Percentiles rank a stretch among this genome's conserved stretches.
These are phyloP conservation scores for Eurytoma californica DNA, from an alignment of 2,888 invertebrate species.

Conservation along the genomic window DNA sequence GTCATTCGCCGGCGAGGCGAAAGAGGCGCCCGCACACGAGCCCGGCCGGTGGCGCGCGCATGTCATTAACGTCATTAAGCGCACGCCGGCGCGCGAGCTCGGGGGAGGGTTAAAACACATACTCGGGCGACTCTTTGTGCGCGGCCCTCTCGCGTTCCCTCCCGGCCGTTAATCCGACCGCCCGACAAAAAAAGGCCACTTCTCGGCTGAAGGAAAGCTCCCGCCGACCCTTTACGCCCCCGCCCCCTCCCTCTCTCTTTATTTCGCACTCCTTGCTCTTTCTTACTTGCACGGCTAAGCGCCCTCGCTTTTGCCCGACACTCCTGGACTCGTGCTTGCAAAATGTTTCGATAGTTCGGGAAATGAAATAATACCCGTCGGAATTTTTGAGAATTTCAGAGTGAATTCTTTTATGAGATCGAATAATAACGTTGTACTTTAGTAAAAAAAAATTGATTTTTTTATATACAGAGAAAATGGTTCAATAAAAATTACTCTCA, in stretches of 20 bases:
- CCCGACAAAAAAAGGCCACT: constrained; percentile 15
- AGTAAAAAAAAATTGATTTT: no score
- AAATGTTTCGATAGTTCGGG: no score
- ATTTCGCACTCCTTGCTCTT: background rate
- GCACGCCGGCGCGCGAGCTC: background rate
- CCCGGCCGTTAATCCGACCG: constrained; percentile 3
- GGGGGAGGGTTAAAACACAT: constrained; percentile 11
- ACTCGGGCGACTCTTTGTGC: constrained; percentile 33
- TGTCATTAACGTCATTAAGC: constrained; percentile 43
- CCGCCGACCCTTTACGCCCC: background rate
- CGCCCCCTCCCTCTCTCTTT: no score
- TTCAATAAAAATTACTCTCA: no score
- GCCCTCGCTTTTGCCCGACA: no score
- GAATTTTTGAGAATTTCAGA: no score
- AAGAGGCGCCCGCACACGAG: background rate
- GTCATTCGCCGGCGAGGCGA: constrained; percentile 14
- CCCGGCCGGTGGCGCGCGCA: background rate
- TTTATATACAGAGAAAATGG: no score
- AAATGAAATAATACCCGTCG: no score
- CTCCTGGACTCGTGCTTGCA: no score
- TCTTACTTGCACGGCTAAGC: no score
- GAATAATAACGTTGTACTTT: no score
- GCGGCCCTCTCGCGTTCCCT: background rate
- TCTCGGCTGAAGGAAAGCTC: background rate
- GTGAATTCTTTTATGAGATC: no score